phyloP scores from a whole-genome alignment of 2,888 invertebrate genomes.

The Drosophila paranaensis region DNA sequence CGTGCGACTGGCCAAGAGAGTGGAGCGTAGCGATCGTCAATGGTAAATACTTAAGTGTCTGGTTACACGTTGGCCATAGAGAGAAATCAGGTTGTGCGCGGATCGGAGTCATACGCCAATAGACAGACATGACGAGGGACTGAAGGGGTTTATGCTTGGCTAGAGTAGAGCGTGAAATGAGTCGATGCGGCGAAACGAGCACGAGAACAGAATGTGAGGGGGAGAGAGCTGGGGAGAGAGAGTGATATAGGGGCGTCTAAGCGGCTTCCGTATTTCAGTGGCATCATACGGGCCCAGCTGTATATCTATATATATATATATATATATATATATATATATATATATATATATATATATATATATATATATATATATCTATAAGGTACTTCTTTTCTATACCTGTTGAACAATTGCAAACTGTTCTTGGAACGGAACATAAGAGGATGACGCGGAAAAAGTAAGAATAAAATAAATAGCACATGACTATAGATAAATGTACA shows the following conservation, averaged over 20 bases:
- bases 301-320: background rate
- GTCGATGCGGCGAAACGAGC: conserved; percentile 6
- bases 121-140: conserved; percentile 54
- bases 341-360: background rate
- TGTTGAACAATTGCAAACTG: conserved; percentile 46
- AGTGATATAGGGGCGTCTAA: conserved; percentile 33
- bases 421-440: conserved; percentile 67
- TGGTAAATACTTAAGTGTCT: conserved; percentile 22
- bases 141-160: conserved; percentile 18
- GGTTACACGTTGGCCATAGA: conserved; percentile 28
- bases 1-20: conserved; percentile 12
- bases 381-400: conserved; percentile 20
- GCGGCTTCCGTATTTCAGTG: conserved; percentile 62
- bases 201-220: conserved; percentile 3
- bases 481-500: conserved; percentile 48
- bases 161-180: conserved; percentile 28
- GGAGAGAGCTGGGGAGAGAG: conserved; percentile 5
- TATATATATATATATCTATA: conserved; percentile 1
- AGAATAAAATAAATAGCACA: conserved; percentile 66
- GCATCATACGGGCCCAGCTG: conserved; percentile 24
- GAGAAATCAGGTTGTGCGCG: conserved; percentile 68
- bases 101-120: conserved; percentile 65
- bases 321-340: background rate
- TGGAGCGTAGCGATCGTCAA: conserved; percentile 13
- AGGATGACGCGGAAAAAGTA: conserved; percentile 31